These are phyloP conservation scores for Macaria liturata DNA, from an alignment of 2,888 invertebrate genomes.

Conservation along the genomic window DNA sequence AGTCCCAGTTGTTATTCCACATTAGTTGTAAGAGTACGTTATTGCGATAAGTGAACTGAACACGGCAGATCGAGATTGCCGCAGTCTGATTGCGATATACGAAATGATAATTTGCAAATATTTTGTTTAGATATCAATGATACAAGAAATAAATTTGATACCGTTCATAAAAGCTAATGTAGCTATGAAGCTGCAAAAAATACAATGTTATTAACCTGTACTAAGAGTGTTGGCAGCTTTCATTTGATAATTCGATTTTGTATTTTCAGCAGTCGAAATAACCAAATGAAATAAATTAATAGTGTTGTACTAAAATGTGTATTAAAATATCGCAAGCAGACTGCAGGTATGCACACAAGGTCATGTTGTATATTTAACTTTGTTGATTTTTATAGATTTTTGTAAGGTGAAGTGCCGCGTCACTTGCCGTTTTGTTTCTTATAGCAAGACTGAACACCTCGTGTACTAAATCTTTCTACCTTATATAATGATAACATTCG, in stretches of 20 bases:
- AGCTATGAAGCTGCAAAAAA: too few relatives aligned
- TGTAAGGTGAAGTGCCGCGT: too few relatives aligned
- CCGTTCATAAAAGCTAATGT: too few relatives aligned
- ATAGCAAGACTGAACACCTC: slow-evolving; percentile 66
- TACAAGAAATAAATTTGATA: too few relatives aligned
- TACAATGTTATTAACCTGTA: too few relatives aligned
- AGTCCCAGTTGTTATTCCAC: slow-evolving; percentile 42
- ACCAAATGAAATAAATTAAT: too few relatives aligned
- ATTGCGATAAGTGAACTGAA: slow-evolving; percentile 59
- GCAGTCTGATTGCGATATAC: neutral
- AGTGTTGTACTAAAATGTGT: too few relatives aligned
- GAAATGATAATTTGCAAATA: neutral
- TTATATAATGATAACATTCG: slow-evolving; percentile 45
- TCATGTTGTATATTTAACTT: slow-evolving; percentile 35
- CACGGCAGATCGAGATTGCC: slow-evolving; percentile 55
- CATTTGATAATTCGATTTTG: too few relatives aligned
- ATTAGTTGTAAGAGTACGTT: slow-evolving; percentile 53
- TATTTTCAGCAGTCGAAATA: too few relatives aligned
- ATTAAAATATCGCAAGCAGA: neutral
- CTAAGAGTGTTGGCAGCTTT: too few relatives aligned
- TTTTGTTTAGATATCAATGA: too few relatives aligned
- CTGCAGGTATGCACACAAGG: neutral
- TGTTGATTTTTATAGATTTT: slow-evolving; percentile 25
- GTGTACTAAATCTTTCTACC: slow-evolving; percentile 39
- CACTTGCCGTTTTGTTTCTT: slow-evolving; percentile 4